A percentile compares a stretch with the other conserved stretches of the same genome.
phyloP scores from a whole-genome alignment of 1,140 invertebrate genomes.

The Drosophila setifemur region DNA sequence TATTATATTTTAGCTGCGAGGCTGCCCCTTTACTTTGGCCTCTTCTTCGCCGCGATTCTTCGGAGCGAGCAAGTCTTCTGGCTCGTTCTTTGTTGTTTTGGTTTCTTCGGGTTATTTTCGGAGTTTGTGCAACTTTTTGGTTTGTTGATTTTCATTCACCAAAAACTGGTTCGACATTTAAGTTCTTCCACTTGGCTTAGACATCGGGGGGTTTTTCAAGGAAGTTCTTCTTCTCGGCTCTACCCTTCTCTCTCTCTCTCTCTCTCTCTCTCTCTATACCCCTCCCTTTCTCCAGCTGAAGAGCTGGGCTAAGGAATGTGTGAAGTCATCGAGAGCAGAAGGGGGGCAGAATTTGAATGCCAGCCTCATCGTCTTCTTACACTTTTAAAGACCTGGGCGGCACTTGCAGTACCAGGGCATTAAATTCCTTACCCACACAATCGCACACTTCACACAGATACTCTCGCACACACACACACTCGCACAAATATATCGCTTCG shows the following conservation, averaged over 20 bases:
- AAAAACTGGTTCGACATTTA: constrained; percentile 77
- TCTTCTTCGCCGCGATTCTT: too few species aligned
- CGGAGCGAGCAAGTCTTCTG: too few species aligned
- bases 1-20: constrained; percentile 73
- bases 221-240: constrained; percentile 35
- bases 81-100: constrained; percentile 7
- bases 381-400: constrained; percentile 75
- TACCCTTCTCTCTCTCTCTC: not conserved
- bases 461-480: constrained; percentile 6
- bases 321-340: constrained; percentile 75
- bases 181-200: constrained; percentile 62
- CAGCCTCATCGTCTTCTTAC: constrained; percentile 53
- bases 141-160: constrained; percentile 80
- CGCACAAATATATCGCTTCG: constrained; percentile 12
- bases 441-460: constrained; percentile 7
- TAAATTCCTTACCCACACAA: constrained; percentile 49
- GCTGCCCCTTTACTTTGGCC: not conserved
- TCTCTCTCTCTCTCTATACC: constrained; percentile 2
- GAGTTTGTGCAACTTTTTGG: constrained; percentile 65
- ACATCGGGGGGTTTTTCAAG: constrained; percentile 43
- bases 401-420: constrained; percentile 59
- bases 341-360: constrained; percentile 60
- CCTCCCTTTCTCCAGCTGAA: constrained; percentile 1
- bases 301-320: constrained; percentile 72
- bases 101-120: constrained; percentile 20